Conservation (phyloP, 1,140 invertebrate genomes). For the Drosophila orosa region DNA sequence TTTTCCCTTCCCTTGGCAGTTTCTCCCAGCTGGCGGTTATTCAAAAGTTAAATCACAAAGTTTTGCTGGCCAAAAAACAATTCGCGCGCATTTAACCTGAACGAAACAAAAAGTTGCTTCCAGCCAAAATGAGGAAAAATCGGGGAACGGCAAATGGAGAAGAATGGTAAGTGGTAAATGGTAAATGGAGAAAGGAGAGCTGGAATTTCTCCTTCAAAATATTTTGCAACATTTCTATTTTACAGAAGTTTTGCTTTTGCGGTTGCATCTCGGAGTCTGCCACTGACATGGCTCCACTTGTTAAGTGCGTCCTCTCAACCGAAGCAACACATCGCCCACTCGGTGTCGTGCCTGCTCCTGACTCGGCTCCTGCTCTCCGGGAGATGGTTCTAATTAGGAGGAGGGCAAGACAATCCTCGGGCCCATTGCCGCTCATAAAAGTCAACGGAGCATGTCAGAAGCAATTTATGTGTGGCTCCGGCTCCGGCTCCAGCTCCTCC, state of each 20-base stretch:
- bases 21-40: constrained; percentile 50
- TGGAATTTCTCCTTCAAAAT: constrained; percentile 38
- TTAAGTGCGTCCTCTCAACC: constrained; percentile 51
- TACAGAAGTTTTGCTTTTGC: constrained; percentile 37
- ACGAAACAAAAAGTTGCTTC: constrained; percentile 76
- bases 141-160: constrained; percentile 1
- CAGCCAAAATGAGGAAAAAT: constrained; percentile 5
- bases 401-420: constrained; percentile 66
- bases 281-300: constrained; percentile 36
- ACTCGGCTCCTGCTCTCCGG: constrained; percentile 1
- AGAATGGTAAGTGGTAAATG: constrained; percentile 6
- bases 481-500: constrained; percentile 28
- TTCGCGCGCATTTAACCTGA: constrained; percentile 81
- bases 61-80: constrained; percentile 74
- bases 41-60: constrained; percentile 81
- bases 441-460: constrained; percentile 79
- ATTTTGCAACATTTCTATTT: constrained; percentile 76
- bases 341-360: not conserved
- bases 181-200: constrained; percentile 3
- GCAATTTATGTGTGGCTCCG: constrained; percentile 68
- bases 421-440: constrained; percentile 67
- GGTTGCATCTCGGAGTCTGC: constrained; percentile 38
- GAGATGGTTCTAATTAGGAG: constrained; percentile 49
- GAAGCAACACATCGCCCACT: constrained; percentile 7
- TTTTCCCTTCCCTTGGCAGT: not conserved